phyloP scores from a whole-genome alignment of 1,140 invertebrate species.

The Nomia melanderi region DNA sequence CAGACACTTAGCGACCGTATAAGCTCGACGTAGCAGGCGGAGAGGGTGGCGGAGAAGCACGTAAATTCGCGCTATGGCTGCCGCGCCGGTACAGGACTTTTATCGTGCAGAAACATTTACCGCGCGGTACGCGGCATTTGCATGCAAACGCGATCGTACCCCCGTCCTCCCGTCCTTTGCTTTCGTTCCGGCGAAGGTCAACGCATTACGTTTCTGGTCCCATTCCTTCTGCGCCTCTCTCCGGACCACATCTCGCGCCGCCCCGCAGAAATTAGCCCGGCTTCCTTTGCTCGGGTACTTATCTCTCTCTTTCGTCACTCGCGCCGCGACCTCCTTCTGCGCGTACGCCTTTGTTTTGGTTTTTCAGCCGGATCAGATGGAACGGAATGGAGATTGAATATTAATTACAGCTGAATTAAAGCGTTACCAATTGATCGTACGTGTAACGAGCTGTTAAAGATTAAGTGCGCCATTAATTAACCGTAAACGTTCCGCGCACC shows the following conservation, averaged over 20 bases:
- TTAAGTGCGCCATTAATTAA: too few species aligned
- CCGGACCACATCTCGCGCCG: neutral
- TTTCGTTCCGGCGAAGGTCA: constrained; percentile 45
- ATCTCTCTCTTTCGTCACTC: neutral
- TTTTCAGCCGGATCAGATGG: too few species aligned
- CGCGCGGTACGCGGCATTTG: constrained; percentile 64
- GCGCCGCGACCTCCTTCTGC: neutral
- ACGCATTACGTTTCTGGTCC: constrained; percentile 30
- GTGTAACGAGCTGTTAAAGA: too few species aligned
- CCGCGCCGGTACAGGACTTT: constrained; percentile 68
- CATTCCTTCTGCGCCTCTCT: constrained; percentile 3
- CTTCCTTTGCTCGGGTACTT: neutral
- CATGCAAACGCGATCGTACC: constrained; percentile 73
- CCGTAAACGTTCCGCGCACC: too few species aligned
- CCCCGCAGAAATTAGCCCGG: constrained; percentile 8
- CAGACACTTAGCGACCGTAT: constrained; percentile 49
- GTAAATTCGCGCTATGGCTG: constrained; percentile 68
- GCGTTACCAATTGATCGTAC: too few species aligned
- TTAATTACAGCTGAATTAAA: too few species aligned
- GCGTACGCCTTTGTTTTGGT: too few species aligned
- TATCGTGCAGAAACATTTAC: constrained; percentile 74
- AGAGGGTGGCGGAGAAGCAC: constrained; percentile 45
- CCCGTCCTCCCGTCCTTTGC: constrained; percentile 58
- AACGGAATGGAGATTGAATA: too few species aligned
- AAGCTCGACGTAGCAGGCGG: constrained; percentile 28